These are phyloP conservation scores for Galeopterus variegatus DNA, from an alignment of 2,113 vertebrate genomes.

Conservation along the genomic window DNA sequence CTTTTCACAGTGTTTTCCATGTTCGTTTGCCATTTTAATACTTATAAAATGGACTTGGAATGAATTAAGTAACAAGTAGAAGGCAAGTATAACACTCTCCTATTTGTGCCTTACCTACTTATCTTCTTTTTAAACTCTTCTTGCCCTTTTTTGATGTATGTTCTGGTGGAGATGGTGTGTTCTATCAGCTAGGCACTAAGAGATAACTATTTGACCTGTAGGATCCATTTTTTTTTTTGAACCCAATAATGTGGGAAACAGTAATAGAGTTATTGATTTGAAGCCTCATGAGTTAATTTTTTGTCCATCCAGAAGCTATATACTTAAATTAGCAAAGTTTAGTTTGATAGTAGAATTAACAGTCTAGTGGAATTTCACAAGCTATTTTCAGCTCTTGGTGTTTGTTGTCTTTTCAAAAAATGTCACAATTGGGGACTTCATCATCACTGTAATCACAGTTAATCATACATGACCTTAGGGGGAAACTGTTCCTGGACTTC, in stretches of 20 bases:
- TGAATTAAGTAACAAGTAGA: slow-evolving; percentile 29
- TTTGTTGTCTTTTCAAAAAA: slow-evolving; percentile 68
- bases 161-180: not conserved
- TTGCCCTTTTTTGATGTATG: not conserved
- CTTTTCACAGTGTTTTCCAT: not conserved
- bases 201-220: slow-evolving; percentile 18
- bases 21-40: not conserved
- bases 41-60: not conserved
- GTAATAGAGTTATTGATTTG: slow-evolving; percentile 45
- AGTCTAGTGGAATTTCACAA: slow-evolving; percentile 47
- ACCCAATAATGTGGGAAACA: not conserved
- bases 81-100: not conserved
- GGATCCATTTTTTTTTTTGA: not conserved
- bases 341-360: not conserved
- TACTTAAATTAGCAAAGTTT: slow-evolving; percentile 43
- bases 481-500: slow-evolving; percentile 41
- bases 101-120: not conserved
- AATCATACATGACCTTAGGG: slow-evolving; percentile 17
- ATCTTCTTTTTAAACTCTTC: slow-evolving; percentile 43
- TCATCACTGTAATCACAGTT: slow-evolving; percentile 26
- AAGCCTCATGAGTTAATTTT: slow-evolving; percentile 45
- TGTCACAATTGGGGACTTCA: slow-evolving; percentile 22
- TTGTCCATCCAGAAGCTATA: not conserved
- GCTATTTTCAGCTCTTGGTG: slow-evolving; percentile 53
- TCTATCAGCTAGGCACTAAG: not conserved